Conservation (phyloP, 2,797 vertebrate species). For the Onychomys leucogaster region DNA sequence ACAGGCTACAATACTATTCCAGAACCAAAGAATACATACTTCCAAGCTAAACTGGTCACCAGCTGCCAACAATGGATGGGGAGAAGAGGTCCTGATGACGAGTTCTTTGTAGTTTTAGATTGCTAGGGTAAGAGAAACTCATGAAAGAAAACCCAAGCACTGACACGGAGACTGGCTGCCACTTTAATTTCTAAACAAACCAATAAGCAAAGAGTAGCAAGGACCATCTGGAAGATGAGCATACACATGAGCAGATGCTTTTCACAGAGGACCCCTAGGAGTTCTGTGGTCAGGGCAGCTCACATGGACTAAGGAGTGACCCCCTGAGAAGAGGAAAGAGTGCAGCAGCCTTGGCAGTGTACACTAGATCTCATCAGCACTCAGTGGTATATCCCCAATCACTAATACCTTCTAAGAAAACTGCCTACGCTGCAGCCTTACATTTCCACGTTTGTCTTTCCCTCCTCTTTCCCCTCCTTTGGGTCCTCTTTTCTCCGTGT, state of each 20-base stretch:
- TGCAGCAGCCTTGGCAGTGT: not conserved
- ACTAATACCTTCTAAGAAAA: not conserved
- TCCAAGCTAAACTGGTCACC: not conserved
- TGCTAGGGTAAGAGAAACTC: not conserved
- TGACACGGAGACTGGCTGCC: not conserved
- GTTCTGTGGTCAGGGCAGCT: not conserved
- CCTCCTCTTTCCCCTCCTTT: not conserved
- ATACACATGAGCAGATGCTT: not conserved
- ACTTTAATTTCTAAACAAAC: conserved; percentile 13
- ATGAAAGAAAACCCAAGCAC: not conserved
- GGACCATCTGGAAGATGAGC: not conserved
- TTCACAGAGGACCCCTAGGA: not conserved
- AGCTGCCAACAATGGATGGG: not conserved
- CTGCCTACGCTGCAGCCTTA: not conserved
- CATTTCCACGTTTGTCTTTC: not conserved
- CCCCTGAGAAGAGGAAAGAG: not conserved
- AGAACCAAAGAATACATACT: not conserved
- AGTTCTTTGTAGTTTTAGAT: not conserved
- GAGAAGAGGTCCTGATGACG: not conserved
- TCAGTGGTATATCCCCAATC: not conserved
- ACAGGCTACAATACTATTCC: not conserved
- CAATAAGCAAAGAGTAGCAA: not conserved
- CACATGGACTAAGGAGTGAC: not conserved
- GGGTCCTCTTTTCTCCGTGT: not conserved
- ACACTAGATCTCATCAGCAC: not conserved